Evolutionary conservation across 2,888 invertebrate species (phyloP), one percentile per base, ranked within the genome.

Genomic region (Ophioninae sp.): DNA sequence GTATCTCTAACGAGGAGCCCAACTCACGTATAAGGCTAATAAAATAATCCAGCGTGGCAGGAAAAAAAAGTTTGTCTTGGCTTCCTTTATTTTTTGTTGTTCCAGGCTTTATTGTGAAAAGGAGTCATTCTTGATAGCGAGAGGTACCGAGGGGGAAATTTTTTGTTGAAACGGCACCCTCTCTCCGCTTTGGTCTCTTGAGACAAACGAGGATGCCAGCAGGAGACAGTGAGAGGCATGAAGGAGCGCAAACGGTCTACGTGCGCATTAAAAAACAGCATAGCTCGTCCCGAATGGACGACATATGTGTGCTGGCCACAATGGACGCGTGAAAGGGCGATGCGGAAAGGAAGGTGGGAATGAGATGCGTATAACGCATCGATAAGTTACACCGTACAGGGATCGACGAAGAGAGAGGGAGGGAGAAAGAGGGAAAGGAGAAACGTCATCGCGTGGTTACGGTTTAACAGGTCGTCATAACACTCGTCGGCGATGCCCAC

Each of bases 391-490:
- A 68, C 67, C 8, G 30, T 51, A n/a, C 39, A 39, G 23, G 56
- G n/a, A 75, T 41, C 22, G 17, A 22, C 30, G 44, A 10, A 37
- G 51, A 59, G 41, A 59, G 51, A 51, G 74, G 17, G 59, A 72
- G 64, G 58, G 22, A 13, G 64, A 65, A 20, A 74, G 56, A n/a
- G 64, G 23, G 44, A 63, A 39, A 77, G 44, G 41, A 75, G 22
- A 30, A 64, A 67, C 76, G 58, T 51, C 39, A 76, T 73, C 64
- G 71, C 79, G 84, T 75, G 84, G 84, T 81, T 84, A 84, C 83
- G 88, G 88, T 86, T 79, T 91, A 91, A 91, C 91, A 91, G 91
- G 91, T 92, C 91, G 90, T 91, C 91, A 91, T 91, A 92, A 91
- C 91, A 92, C 91, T 92, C 89, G 88, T 88, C 88, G 87, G 82